A percentile compares a stretch with the other conserved stretches of the same genome.
Conservation (phyloP, 2,888 invertebrate species). For the Pteria penguin region DNA sequence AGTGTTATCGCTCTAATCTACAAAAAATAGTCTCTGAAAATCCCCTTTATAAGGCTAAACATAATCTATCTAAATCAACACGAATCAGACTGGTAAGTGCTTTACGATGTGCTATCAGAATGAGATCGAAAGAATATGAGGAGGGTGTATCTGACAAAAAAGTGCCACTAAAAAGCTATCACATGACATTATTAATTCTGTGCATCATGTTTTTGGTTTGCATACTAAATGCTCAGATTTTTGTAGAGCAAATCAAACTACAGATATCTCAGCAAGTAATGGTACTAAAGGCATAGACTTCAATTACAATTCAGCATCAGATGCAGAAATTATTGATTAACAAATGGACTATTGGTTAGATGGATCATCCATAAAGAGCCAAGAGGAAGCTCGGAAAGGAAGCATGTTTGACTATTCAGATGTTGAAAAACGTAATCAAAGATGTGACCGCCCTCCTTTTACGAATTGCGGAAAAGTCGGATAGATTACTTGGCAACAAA, state of each 20-base stretch:
- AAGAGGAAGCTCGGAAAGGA: too few relatives aligned
- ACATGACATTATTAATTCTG: slow-evolving; percentile 44
- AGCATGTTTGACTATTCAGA: too few relatives aligned
- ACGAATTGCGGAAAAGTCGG: too few relatives aligned
- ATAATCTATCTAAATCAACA: background rate
- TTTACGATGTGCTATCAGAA: slow-evolving; percentile 13
- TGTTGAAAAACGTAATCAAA: too few relatives aligned
- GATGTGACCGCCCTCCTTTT: too few relatives aligned
- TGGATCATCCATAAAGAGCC: too few relatives aligned
- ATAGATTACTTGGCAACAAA: too few relatives aligned
- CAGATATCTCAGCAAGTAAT: too few relatives aligned
- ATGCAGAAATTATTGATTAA: too few relatives aligned
- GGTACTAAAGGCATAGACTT: too few relatives aligned
- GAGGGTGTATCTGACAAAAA: background rate
- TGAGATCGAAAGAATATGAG: slow-evolving; percentile 16
- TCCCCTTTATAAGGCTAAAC: background rate
- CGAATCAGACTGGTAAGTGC: background rate
- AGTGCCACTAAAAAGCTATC: background rate
- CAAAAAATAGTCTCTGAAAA: background rate
- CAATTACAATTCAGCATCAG: too few relatives aligned
- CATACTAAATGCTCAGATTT: background rate
- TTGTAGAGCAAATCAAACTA: background rate
- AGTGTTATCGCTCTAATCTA: background rate
- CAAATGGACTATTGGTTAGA: too few relatives aligned
- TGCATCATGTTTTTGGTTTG: slow-evolving; percentile 36